A percentile compares a stretch with the other conserved stretches of the same genome.
Evolutionary conservation across 1,140 invertebrate species (phyloP).

Genomic region (Zaprionus africanus): DNA sequence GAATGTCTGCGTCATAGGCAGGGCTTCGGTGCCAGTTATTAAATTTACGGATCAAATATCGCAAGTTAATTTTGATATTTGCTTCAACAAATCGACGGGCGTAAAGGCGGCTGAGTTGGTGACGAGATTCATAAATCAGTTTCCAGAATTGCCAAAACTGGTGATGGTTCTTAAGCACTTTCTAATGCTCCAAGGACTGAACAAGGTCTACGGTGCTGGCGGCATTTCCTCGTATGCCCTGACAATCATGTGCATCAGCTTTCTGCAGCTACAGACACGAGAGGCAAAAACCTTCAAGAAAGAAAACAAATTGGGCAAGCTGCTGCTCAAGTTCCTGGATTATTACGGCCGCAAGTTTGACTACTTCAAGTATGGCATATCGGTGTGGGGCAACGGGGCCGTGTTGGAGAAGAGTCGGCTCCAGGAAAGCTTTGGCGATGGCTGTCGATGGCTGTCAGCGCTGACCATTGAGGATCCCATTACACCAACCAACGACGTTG

Average conservation of each 20-base stretch:
- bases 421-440: constrained; percentile 9
- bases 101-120: constrained; percentile 61
- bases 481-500: constrained; percentile 65
- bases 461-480: constrained; percentile 67
- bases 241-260: constrained; percentile 63
- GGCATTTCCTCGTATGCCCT: constrained; percentile 63
- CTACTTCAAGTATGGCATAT: constrained; percentile 56
- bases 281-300: constrained; percentile 20
- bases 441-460: constrained; percentile 45
- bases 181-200: constrained; percentile 48
- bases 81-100: constrained; percentile 57
- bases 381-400: constrained; percentile 38
- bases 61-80: constrained; percentile 61
- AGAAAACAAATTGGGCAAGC: constrained; percentile 48
- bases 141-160: constrained; percentile 60
- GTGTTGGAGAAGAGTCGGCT: constrained; percentile 51
- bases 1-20: constrained; percentile 55
- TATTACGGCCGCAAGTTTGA: constrained; percentile 69
- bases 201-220: constrained; percentile 58
- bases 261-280: constrained; percentile 47
- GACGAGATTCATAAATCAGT: constrained; percentile 44
- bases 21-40: constrained; percentile 59
- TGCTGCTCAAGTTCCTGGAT: constrained; percentile 64
- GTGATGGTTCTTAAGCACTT: constrained; percentile 65
- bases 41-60: constrained; percentile 63